Percentiles rank a stretch among this genome's conserved stretches.
Conservation (phyloP, 2,888 invertebrate genomes). For the Phyllotreta striolata region DNA sequence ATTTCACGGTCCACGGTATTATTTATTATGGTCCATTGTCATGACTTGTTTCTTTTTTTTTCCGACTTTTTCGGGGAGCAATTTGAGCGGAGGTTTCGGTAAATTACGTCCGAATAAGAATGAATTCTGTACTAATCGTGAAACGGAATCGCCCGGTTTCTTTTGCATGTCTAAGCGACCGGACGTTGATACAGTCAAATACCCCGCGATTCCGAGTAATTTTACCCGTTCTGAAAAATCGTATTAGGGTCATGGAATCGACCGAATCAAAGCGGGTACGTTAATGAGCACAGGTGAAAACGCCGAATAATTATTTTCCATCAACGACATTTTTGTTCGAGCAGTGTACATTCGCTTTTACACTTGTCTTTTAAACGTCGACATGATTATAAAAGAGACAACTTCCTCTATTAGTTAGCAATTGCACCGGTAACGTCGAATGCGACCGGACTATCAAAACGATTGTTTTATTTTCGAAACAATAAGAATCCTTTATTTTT, state of each 20-base stretch:
- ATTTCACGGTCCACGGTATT: constrained; percentile 24
- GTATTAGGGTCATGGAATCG: not conserved
- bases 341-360: too few species aligned
- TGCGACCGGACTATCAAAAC: too few species aligned
- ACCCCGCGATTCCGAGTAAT: not conserved
- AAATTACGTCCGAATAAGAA: constrained; percentile 56
- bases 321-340: too few species aligned
- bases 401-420: too few species aligned
- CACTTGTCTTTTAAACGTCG: too few species aligned
- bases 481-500: too few species aligned
- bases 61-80: constrained; percentile 43
- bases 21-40: constrained; percentile 32
- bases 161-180: constrained; percentile 50
- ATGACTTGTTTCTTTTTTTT: constrained; percentile 45
- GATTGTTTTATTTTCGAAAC: too few species aligned
- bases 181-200: constrained; percentile 14
- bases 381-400: too few species aligned
- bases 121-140: constrained; percentile 55
- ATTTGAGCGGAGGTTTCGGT: constrained; percentile 57
- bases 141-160: constrained; percentile 47
- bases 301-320: too few species aligned
- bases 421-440: too few species aligned
- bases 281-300: too few species aligned
- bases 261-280: not conserved
- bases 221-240: not conserved